Percentiles rank a stretch among this genome's conserved stretches.
phyloP scores from a whole-genome alignment of 2,888 invertebrate species.

The Pollenia angustigena region DNA sequence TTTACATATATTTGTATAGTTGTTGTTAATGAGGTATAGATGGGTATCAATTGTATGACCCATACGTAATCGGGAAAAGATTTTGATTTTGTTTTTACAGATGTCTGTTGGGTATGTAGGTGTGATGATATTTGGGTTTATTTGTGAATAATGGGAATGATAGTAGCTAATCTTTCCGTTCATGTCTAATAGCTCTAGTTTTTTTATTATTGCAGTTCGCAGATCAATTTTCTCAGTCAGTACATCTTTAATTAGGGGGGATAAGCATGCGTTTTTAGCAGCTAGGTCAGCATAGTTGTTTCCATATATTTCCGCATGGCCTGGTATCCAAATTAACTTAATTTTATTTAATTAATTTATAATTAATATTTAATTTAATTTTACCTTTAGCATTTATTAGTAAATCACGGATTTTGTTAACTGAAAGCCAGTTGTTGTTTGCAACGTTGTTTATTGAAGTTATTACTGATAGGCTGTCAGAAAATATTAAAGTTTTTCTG shows the following conservation, averaged over 20 bases:
- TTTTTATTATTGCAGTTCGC: neutral
- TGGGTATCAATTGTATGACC: too few relatives aligned
- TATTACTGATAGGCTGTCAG: neutral
- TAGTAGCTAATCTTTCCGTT: neutral
- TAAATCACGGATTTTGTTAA: constrained; percentile 11
- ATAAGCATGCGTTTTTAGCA: neutral
- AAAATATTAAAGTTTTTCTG: neutral
- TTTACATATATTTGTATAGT: too few relatives aligned
- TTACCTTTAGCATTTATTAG: neutral
- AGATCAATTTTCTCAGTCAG: neutral
- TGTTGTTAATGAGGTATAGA: too few relatives aligned
- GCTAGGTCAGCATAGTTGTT: constrained; percentile 3
- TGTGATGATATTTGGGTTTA: neutral
- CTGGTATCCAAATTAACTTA: constrained; percentile 11
- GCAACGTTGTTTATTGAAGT: neutral
- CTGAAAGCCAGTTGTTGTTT: neutral
- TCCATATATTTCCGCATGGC: neutral
- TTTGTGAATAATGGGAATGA: neutral
- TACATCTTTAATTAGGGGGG: neutral
- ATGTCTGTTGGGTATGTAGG: constrained; percentile 1
- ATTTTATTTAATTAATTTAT: too few relatives aligned
- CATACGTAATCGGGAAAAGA: too few relatives aligned
- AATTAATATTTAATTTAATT: too few relatives aligned
- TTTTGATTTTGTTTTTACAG: too few relatives aligned
- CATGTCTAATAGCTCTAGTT: neutral